Percentiles rank a stretch among this genome's conserved stretches.
Evolutionary conservation across 2,113 vertebrate genomes (phyloP).

Genomic region (Axis porcinus): DNA sequence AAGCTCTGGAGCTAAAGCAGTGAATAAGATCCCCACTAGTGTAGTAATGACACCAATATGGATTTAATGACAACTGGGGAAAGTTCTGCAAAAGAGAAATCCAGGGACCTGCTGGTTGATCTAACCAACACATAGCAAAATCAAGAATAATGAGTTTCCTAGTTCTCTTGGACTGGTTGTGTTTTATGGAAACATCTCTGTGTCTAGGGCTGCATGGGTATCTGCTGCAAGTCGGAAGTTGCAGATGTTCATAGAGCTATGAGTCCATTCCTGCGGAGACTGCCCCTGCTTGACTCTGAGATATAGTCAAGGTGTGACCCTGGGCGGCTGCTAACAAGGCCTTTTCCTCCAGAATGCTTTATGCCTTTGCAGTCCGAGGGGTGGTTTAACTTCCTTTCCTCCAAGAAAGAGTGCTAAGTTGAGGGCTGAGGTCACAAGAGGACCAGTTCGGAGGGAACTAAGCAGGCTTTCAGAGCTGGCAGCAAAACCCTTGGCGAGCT

Average conservation of each 20-base stretch:
- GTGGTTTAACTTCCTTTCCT: slow-evolving; percentile 42
- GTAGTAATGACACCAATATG: too few species aligned
- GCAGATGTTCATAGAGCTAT: not conserved
- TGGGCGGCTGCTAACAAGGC: not conserved
- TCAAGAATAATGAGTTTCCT: not conserved
- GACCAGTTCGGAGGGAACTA: slow-evolving; percentile 17
- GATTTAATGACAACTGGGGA: not conserved
- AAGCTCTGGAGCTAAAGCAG: not conserved
- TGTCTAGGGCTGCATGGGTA: not conserved
- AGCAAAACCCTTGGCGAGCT: not conserved
- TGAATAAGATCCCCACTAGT: not conserved
- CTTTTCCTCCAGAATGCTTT: not conserved
- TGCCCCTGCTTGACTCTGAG: too few species aligned
- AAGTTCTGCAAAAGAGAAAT: not conserved
- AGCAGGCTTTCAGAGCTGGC: slow-evolving; percentile 4
- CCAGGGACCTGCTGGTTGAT: not conserved
- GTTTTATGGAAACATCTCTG: not conserved
- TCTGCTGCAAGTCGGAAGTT: not conserved
- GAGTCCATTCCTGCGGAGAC: not conserved
- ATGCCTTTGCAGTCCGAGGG: not conserved
- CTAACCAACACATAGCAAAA: not conserved
- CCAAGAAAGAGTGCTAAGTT: not conserved
- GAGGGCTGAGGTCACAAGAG: not conserved
- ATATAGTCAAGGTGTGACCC: too few species aligned
- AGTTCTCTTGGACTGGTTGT: not conserved